These are phyloP conservation scores for Sminthurides aquaticus DNA, from an alignment of 2,888 invertebrate species.

Conservation along the genomic window DNA sequence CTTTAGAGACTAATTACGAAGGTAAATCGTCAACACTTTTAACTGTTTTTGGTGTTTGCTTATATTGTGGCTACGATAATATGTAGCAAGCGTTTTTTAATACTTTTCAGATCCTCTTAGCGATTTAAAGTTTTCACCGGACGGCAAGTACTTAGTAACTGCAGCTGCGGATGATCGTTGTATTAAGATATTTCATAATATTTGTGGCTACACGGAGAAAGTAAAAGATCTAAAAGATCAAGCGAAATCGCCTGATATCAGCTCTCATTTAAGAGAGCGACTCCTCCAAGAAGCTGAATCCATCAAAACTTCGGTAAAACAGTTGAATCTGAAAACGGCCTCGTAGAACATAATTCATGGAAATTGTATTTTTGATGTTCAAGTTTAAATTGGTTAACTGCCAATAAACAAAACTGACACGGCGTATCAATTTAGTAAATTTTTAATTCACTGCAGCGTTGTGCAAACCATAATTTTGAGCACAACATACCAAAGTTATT, in stretches of 20 bases:
- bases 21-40: constrained; percentile 44
- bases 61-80: neutral
- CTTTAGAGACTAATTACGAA: constrained; percentile 57
- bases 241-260: constrained; percentile 45
- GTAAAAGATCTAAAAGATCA: constrained; percentile 45
- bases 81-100: neutral
- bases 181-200: constrained; percentile 70
- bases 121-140: constrained; percentile 64
- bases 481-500: too few species aligned
- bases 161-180: constrained; percentile 68
- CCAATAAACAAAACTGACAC: too few species aligned
- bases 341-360: constrained; percentile 3
- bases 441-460: too few species aligned
- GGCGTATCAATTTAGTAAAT: too few species aligned
- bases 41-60: neutral
- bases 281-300: constrained; percentile 22
- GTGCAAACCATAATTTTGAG: too few species aligned
- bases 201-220: constrained; percentile 57
- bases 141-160: constrained; percentile 64
- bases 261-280: constrained; percentile 28
- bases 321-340: constrained; percentile 5
- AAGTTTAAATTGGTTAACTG: too few species aligned
- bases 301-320: constrained; percentile 9
- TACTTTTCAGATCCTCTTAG: constrained; percentile 57
- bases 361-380: too few species aligned